Base-by-base conservation (phyloP, 2,113 vertebrate genomes). In the Amphilophus citrinellus region DNA sequence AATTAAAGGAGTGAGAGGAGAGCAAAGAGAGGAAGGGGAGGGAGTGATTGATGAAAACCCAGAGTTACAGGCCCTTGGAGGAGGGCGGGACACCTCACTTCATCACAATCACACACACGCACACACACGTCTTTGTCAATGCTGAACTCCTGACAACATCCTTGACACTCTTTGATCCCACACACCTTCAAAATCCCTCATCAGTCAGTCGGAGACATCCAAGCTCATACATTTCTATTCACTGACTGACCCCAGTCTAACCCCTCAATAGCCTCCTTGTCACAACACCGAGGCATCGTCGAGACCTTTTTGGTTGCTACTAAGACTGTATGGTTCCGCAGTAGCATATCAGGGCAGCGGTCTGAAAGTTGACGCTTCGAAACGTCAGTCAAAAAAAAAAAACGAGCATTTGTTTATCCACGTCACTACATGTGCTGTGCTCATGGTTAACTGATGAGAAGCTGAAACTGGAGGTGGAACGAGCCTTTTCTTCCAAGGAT, bases 11-110 rank as follows among this genome's bases (percentile, higher is more conserved):
- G 42, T 59, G 27, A 81, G 77, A 82, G 80, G 86, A 88, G 63
- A 65, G 87, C 84, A 13, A 24, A 65, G 80, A 79, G 80, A 79
- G 63, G 68, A 80, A 82, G 76, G 83, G 57, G 84, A 80, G 77
- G 63, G 47, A 24, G 84, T 91, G 90, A 94, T 92, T 86, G 89
- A 94, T 94, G 90, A 84, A 87, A 84, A 85, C 76, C 68, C 79
- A 27, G 79, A 91, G 89, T 87, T 86, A 80, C 87, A 83, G 80
- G 86, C 77, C 90, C 81, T 91, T 81, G 84, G 83, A 91, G 90
- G 89, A 90, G 68, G 85, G 83, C 35, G 44, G 88, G 87, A 80
- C 81, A 77, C 66, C 71, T 84, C 91, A 84, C 88, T 92, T 82
- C 84, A 95, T 94, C 93, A 92, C 78, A 65, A 57, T 78, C 87